Evolutionary conservation across 2,113 vertebrate genomes (phyloP), one percentile per base, ranked within the genome.

Genomic region (Rhegmatorhina hoffmannsi): DNA sequence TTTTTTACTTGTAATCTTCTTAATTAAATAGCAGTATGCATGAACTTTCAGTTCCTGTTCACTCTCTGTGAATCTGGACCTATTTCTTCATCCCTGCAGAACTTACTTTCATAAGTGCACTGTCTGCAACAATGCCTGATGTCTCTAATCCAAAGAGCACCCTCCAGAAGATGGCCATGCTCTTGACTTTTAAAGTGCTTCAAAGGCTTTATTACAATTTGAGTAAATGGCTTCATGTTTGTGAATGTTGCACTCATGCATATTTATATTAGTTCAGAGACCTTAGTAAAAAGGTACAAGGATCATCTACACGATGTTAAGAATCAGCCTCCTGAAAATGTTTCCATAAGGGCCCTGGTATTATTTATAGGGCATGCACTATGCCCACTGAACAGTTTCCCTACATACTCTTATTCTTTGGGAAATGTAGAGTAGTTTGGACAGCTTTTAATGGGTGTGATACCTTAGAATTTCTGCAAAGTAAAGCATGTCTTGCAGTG

Each of bases 91-190:
- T 12, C 25, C 52, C 24, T 85, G 36, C 44, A 56, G 58, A 91
- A 29, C 33, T 47, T 47, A 16, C 11, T 50, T 79, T 70, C 16
- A 0, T 70, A 85, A 67, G 24, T 77, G 29, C 44, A 60, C 34
- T 87, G 34, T 62, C 17, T 73, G n/a, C 59, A 56, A 4, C 0
- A 0, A 4, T 0, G 0, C 33, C 59, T 76, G 44, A 68, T 29
- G 50, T 10, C 19, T 46, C 43, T 76, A 44, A n/a, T 20, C 44
- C 44, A 92, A 75, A 52, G 31, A 26, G 26, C 33, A 72, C 19
- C 14, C 52, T 79, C 58, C 53, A 33, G 75, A 91, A 86, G 24
- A 5, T 36, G 49, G 18, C 46, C 46, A 9, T 25, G 43, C 38
- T 74, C 38, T 80, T 77, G 52, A 43, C 63, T 90, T 94, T 46